phyloP scores from a whole-genome alignment of 2,797 vertebrate species.

The Atherinosoma microstoma region DNA sequence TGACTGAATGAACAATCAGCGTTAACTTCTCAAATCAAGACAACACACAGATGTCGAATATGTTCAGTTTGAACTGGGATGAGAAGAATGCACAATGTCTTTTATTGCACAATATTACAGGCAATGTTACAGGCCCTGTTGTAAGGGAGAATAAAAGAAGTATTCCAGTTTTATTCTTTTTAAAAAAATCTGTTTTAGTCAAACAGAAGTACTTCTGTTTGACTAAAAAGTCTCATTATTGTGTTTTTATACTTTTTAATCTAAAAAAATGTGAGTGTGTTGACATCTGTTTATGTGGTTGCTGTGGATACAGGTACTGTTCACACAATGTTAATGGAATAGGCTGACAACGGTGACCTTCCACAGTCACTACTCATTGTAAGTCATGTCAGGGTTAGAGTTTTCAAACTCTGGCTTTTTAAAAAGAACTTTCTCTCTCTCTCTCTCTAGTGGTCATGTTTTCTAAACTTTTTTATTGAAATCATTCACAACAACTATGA shows the following conservation, averaged over 20 bases:
- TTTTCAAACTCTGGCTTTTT: neutral
- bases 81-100: no score
- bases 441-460: no score
- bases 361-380: neutral
- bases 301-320: conserved; percentile 4
- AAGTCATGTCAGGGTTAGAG: neutral
- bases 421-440: neutral
- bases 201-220: neutral
- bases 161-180: neutral
- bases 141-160: neutral
- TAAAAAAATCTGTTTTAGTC: neutral
- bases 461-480: no score
- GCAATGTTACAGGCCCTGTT: no score
- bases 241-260: neutral
- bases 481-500: no score
- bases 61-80: no score
- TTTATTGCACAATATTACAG: no score
- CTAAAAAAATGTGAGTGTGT: neutral
- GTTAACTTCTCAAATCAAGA: no score
- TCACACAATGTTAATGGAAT: conserved; percentile 2
- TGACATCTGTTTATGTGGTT: neutral
- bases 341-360: neutral
- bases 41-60: no score
- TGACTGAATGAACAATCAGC: no score
- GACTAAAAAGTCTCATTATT: neutral